These are phyloP conservation scores for Hippocampus comes DNA, from an alignment of 2,113 vertebrate species.

Conservation along the genomic window DNA sequence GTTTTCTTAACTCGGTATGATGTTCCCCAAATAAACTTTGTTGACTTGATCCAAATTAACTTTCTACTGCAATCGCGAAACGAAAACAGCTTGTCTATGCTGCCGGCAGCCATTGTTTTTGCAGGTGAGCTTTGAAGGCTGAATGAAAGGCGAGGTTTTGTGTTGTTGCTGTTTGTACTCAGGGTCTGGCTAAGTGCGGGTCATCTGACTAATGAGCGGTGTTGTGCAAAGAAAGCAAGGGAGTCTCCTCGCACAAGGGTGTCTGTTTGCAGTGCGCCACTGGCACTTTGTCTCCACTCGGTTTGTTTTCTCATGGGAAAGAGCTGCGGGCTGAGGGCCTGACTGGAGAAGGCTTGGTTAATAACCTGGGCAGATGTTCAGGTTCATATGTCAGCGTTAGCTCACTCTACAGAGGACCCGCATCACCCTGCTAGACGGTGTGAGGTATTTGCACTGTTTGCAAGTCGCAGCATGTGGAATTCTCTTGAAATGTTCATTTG, in stretches of 20 bases:
- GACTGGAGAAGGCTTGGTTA: conserved; percentile 30
- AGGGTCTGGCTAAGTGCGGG: conserved; percentile 9
- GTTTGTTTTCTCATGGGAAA: conserved; percentile 51
- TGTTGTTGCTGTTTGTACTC: conserved; percentile 3
- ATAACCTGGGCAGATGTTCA: conserved; percentile 46
- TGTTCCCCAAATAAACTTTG: too few species aligned
- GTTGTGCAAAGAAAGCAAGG: conserved; percentile 13
- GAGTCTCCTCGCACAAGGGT: conserved; percentile 40
- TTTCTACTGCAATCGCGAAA: neutral
- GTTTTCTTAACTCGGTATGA: too few species aligned
- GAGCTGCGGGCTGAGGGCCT: conserved; percentile 20
- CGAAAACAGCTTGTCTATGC: neutral
- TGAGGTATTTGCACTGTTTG: conserved; percentile 1
- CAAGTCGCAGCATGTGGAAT: conserved; percentile 4
- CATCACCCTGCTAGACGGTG: neutral
- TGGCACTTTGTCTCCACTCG: conserved; percentile 55
- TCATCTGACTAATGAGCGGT: conserved; percentile 21
- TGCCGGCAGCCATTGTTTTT: neutral
- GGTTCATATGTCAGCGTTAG: conserved; percentile 31
- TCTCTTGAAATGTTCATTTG: neutral
- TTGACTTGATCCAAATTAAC: too few species aligned
- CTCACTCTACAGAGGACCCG: neutral
- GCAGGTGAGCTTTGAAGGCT: neutral
- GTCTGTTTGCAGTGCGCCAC: conserved; percentile 50
- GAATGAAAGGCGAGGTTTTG: neutral